These are phyloP conservation scores for Puntigrus tetrazona DNA, from an alignment of 2,113 vertebrate genomes.

Conservation along the genomic window DNA sequence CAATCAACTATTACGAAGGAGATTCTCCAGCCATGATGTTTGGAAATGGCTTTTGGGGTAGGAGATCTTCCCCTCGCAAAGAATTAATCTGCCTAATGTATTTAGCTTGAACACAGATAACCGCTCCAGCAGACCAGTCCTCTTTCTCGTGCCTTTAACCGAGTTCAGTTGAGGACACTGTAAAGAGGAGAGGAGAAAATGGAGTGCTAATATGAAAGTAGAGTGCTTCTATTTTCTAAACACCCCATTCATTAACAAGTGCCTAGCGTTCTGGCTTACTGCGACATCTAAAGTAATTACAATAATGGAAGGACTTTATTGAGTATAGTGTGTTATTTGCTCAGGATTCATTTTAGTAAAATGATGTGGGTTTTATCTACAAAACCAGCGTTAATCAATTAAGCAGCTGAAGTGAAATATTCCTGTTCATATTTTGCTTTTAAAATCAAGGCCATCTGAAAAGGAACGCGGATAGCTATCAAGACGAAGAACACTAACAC, in stretches of 20 bases:
- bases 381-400: slow-evolving; percentile 30
- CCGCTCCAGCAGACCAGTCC: slow-evolving; percentile 6
- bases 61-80: background rate
- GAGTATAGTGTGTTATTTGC: slow-evolving; percentile 45
- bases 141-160: slow-evolving; percentile 40
- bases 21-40: slow-evolving; percentile 14
- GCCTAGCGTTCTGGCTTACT: slow-evolving; percentile 38
- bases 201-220: slow-evolving; percentile 44
- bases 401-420: background rate
- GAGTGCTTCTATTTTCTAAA: slow-evolving; percentile 28
- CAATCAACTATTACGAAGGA: slow-evolving; percentile 29
- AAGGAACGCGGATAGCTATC: background rate
- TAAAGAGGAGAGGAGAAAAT: slow-evolving; percentile 21
- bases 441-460: background rate
- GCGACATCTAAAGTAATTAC: slow-evolving; percentile 55
- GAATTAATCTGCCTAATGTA: slow-evolving; percentile 46
- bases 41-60: slow-evolving; percentile 9
- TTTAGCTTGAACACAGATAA: slow-evolving; percentile 21
- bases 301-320: slow-evolving; percentile 56
- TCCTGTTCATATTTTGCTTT: background rate
- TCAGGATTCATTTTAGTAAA: slow-evolving; percentile 44
- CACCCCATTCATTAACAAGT: slow-evolving; percentile 43
- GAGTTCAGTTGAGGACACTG: slow-evolving; percentile 36
- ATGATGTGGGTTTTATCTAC: slow-evolving; percentile 37
- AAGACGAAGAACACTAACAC: background rate